Percentiles rank a stretch among this genome's conserved stretches.
phyloP scores from a whole-genome alignment of 2,797 vertebrate species.

The Distichodus sexfasciatus region DNA sequence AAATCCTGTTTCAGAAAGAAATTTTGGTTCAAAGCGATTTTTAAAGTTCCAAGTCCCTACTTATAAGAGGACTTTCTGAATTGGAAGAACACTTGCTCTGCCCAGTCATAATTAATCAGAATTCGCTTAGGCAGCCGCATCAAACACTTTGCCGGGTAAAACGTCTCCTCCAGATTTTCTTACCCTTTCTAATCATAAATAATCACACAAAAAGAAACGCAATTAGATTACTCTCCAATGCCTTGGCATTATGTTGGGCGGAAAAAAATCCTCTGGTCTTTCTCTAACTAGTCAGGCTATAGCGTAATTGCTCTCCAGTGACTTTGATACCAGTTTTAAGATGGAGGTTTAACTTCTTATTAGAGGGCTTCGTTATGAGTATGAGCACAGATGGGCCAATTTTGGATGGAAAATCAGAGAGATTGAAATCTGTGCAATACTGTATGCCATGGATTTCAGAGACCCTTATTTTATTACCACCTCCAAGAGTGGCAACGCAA shows the following conservation, averaged over 20 bases:
- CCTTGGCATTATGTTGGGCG: slow-evolving; percentile 63
- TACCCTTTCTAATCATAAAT: slow-evolving; percentile 80
- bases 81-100: slow-evolving; percentile 60
- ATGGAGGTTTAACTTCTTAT: slow-evolving; percentile 75
- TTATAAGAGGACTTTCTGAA: slow-evolving; percentile 53
- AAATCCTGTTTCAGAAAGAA: slow-evolving; percentile 42
- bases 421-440: slow-evolving; percentile 6
- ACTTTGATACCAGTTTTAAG: slow-evolving; percentile 74
- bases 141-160: slow-evolving; percentile 68
- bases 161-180: slow-evolving; percentile 75
- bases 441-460: slow-evolving; percentile 13
- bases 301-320: slow-evolving; percentile 82
- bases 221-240: slow-evolving; percentile 79
- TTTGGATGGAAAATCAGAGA: slow-evolving; percentile 27
- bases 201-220: slow-evolving; percentile 78
- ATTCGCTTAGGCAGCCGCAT: slow-evolving; percentile 69
- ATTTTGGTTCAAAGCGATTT: slow-evolving; percentile 68
- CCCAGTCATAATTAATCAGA: slow-evolving; percentile 71
- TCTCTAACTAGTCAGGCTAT: slow-evolving; percentile 76
- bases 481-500: slow-evolving; percentile 21
- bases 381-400: slow-evolving; percentile 23
- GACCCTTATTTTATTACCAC: slow-evolving; percentile 12
- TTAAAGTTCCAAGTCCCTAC: slow-evolving; percentile 63
- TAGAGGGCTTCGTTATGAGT: slow-evolving; percentile 62
- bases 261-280: slow-evolving; percentile 67